Base-by-base conservation (phyloP, 2,797 vertebrate genomes). In the Phataginus tetradactyla region DNA sequence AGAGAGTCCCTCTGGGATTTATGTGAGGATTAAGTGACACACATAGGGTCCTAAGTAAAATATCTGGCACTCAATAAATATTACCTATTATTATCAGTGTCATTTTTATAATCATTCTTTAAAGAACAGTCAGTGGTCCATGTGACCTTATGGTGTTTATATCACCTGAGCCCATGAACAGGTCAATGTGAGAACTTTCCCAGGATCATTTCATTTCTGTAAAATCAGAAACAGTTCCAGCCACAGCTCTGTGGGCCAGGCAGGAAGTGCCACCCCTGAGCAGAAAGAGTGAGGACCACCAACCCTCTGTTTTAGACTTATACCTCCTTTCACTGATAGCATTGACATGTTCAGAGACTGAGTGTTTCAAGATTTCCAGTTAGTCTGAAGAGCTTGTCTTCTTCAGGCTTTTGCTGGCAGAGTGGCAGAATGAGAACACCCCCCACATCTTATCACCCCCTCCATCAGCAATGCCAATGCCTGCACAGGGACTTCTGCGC, bases 371-470 rank as follows among this genome's bases (percentile, higher is more conserved):
- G 78, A 29, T 66, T 86, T 92, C 77, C 81, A 63, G 63, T 78
- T 29, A 12, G 63, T 45, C 68, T 83, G 29, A 89, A 59, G 25
- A 87, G 55, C 5, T 42, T 59, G 39, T 7, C 32, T 61, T 75
- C 90, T 71, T 86, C 3, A 7, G 57, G 68, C 45, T 77, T 57
- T 72, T 75, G 59, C 23, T 32, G 42, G 83, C 74, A n/a, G 27
- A 74, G 51, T 0, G 0, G 63, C 83, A 90, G 66, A 77, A 74
- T 66, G 61, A 92, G 77, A 77, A 71, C 45, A 20, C 78, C 83
- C 84, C 63, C 4, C 10, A 20, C 49, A 55, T 51, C 93, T 96
- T 96, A 97, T 97, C 97, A 32, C 3, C 7, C 7, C 71, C 90
- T 34, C 72, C 96, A 97, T 97, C 97, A 78, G 69, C 2, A 0